Evolutionary conservation across 2,888 invertebrate genomes (phyloP), one percentile per base, ranked within the genome.

Genomic region (Tetropium fuscum): DNA sequence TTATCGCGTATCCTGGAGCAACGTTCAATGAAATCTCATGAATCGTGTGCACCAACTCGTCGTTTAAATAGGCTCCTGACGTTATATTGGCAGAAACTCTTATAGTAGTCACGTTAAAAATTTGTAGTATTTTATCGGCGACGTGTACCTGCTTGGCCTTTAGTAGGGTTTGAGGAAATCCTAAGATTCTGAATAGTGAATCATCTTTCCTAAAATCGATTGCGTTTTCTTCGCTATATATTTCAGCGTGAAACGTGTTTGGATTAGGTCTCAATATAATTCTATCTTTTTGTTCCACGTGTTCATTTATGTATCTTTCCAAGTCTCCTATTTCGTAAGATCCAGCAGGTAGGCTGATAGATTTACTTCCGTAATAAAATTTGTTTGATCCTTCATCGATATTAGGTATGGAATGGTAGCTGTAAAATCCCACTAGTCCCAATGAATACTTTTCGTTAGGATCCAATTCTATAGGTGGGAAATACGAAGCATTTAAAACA

Each of bases 401-500:
- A 45, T 45, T 45, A 20, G 45, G 45, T 18, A 45, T 45, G 8
- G 27, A n/a, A 10, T 45, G 22, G 8, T 11, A 43, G 1, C 10
- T 13, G 3, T 11, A 7, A 22, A 43, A 43, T 13, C 22, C 11
- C 6, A 15, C 30, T 11, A 45, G 15, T 7, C 44, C 27, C 16
- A 44, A n/a, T n/a, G 10, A 30, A 10, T 30, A 30, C 30, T 30
- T 30, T 5, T 30, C 30, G 10, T 30, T 30, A 3, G 30, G 30
- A 30, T 30, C 30, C 10, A 30, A 30, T 10, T 30, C 30, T 10
- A 30, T 30, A 30, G 30, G 30, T 1, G 30, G 30, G 5, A 30
- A 30, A 11, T 30, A 30, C 1, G 5, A 10, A 1, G 30, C 30
- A 30, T 30, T 30, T 5, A 30, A 30, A 30, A 30, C 10, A 30